Conservation (phyloP, 2,888 invertebrate species). For the Lycophotia porphyrea region DNA sequence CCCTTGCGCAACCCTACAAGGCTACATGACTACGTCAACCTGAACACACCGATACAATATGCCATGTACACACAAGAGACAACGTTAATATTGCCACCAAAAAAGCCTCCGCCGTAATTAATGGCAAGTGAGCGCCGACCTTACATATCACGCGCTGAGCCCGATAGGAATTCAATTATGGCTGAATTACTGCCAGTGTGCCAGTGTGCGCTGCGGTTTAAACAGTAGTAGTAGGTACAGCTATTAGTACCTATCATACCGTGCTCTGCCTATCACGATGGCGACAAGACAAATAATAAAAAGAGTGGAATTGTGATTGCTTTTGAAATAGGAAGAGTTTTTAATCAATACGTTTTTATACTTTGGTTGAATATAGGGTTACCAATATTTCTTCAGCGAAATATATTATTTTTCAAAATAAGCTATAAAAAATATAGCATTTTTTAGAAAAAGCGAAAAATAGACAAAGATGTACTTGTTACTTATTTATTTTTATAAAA, state of each 20-base stretch:
- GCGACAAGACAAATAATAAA: conserved; percentile 1
- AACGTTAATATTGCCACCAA: conserved; percentile 53
- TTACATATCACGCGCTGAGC: conserved; percentile 63
- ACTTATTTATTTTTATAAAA: too few species aligned
- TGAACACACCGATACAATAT: conserved; percentile 6
- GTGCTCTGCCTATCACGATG: neutral
- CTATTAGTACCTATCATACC: conserved; percentile 51
- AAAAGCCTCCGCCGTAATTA: conserved; percentile 54
- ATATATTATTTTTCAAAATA: too few species aligned
- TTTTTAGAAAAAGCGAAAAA: too few species aligned
- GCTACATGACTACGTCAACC: neutral
- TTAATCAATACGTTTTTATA: neutral
- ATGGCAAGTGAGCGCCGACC: conserved; percentile 52
- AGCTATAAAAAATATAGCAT: too few species aligned
- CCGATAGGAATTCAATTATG: conserved; percentile 70
- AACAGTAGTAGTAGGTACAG: too few species aligned
- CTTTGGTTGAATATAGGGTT: neutral
- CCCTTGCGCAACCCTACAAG: neutral
- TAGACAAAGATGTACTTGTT: too few species aligned
- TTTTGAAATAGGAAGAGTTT: neutral
- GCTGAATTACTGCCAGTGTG: conserved; percentile 64
- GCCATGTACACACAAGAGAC: conserved; percentile 27
- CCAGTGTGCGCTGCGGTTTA: conserved; percentile 63
- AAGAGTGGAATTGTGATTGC: neutral
- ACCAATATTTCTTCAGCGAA: too few species aligned